These are phyloP conservation scores for Cardinalis cardinalis DNA, from an alignment of 2,113 vertebrate species.

Conservation along the genomic window DNA sequence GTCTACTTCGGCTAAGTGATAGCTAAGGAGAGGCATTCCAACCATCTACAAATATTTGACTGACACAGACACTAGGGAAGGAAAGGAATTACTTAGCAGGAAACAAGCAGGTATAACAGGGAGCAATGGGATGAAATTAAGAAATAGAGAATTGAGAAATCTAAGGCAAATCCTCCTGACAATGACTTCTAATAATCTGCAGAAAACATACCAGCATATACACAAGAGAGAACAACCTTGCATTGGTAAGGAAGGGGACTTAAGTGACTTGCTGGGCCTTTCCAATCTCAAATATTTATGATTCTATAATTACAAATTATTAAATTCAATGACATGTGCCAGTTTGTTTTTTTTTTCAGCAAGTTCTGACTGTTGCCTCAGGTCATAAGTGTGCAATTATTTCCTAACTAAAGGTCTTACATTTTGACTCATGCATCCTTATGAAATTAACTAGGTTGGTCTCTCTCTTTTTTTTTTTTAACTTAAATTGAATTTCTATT, in stretches of 20 bases:
- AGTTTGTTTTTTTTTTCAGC: not conserved
- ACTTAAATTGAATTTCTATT: not conserved
- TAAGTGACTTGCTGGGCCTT: conserved; percentile 26
- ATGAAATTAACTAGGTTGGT: conserved; percentile 3
- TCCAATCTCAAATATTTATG: conserved; percentile 63
- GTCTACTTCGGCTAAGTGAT: conserved; percentile 33
- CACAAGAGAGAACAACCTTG: not conserved
- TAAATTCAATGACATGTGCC: conserved; percentile 46
- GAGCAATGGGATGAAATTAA: conserved; percentile 41
- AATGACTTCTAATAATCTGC: not conserved
- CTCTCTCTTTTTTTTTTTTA: not conserved
- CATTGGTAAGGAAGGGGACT: not conserved
- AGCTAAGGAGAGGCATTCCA: conserved; percentile 16
- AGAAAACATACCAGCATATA: not conserved
- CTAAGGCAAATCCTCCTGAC: conserved; percentile 46
- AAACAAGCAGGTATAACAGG: conserved; percentile 8
- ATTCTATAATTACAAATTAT: conserved; percentile 61
- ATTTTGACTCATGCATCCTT: conserved; percentile 16
- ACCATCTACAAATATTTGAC: conserved; percentile 65
- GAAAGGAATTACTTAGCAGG: conserved; percentile 25
- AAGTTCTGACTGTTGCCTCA: conserved; percentile 18
- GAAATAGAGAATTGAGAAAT: conserved; percentile 47
- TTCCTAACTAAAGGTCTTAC: conserved; percentile 26
- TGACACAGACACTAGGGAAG: conserved; percentile 13
- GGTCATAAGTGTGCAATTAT: conserved; percentile 52